Conservation (phyloP, 2,888 invertebrate species). For the Augochlorella aurata region DNA sequence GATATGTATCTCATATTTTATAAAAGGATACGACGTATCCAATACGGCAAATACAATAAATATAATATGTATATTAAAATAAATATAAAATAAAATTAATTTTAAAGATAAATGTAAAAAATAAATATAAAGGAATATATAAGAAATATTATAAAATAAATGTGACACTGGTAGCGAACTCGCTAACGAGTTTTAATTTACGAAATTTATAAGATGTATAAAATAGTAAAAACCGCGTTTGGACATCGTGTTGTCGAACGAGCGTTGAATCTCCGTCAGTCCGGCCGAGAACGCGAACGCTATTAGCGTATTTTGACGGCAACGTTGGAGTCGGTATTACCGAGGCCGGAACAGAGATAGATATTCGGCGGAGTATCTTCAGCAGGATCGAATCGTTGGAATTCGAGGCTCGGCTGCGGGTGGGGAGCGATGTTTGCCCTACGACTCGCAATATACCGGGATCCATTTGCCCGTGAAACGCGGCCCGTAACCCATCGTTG, state of each 20-base stretch:
- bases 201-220: too few species aligned
- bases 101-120: too few species aligned
- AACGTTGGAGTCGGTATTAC: background rate
- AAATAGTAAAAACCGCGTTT: background rate
- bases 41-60: too few species aligned
- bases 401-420: background rate
- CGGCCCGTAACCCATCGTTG: slow-evolving; percentile 39
- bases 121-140: too few species aligned
- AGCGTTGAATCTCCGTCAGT: background rate
- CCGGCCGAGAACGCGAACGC: background rate
- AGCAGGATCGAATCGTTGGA: slow-evolving; percentile 3
- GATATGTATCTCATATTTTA: too few species aligned
- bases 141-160: too few species aligned
- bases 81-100: too few species aligned
- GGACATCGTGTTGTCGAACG: background rate
- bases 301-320: background rate
- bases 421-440: background rate
- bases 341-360: background rate
- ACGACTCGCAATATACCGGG: slow-evolving; percentile 21
- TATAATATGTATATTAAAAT: too few species aligned
- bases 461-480: slow-evolving; percentile 48
- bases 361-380: background rate
- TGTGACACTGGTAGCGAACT: too few species aligned
- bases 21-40: too few species aligned
- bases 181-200: too few species aligned